A percentile compares a stretch with the other conserved stretches of the same genome.
These are phyloP conservation scores for Pelecanus crispus DNA, from an alignment of 2,113 vertebrate genomes.

Conservation along the genomic window DNA sequence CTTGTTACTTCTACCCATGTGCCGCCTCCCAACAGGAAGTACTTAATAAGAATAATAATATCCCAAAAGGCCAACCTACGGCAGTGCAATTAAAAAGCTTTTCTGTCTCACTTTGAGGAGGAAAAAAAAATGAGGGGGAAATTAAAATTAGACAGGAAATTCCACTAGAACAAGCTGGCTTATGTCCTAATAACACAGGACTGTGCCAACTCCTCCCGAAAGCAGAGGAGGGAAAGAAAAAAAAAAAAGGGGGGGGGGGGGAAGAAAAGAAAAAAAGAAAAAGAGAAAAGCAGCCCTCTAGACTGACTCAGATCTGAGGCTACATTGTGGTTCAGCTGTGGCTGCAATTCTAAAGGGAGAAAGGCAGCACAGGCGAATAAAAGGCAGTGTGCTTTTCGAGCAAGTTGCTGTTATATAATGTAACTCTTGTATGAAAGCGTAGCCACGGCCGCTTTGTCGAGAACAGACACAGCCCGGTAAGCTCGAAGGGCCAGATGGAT, in stretches of 20 bases:
- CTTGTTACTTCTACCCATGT: slow-evolving; percentile 68
- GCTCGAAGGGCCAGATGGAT: slow-evolving; percentile 25
- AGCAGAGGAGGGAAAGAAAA: background rate
- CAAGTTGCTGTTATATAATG: slow-evolving; percentile 49
- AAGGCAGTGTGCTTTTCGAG: slow-evolving; percentile 30
- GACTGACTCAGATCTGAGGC: slow-evolving; percentile 40
- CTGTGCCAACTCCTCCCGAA: slow-evolving; percentile 78
- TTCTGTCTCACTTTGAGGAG: slow-evolving; percentile 75
- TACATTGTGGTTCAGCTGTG: background rate
- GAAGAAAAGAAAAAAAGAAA: background rate
- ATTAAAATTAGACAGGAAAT: slow-evolving; percentile 90
- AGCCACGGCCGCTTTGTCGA: background rate
- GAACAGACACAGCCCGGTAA: background rate
- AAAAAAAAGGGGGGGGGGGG: background rate
- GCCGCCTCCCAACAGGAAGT: slow-evolving; percentile 85
- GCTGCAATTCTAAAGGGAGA: slow-evolving; percentile 45
- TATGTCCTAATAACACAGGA: slow-evolving; percentile 83
- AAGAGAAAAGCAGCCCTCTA: slow-evolving; percentile 15
- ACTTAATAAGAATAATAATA: slow-evolving; percentile 89
- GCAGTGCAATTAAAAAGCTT: slow-evolving; percentile 82
- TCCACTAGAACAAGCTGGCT: slow-evolving; percentile 85
- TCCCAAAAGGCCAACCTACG: slow-evolving; percentile 79
- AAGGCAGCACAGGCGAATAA: slow-evolving; percentile 17
- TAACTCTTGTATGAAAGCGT: background rate
- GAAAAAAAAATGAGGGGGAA: slow-evolving; percentile 48